A percentile compares a stretch with the other conserved stretches of the same genome.
Conservation (phyloP, 2,888 invertebrate genomes). For the Barypeithes pellucidus region DNA sequence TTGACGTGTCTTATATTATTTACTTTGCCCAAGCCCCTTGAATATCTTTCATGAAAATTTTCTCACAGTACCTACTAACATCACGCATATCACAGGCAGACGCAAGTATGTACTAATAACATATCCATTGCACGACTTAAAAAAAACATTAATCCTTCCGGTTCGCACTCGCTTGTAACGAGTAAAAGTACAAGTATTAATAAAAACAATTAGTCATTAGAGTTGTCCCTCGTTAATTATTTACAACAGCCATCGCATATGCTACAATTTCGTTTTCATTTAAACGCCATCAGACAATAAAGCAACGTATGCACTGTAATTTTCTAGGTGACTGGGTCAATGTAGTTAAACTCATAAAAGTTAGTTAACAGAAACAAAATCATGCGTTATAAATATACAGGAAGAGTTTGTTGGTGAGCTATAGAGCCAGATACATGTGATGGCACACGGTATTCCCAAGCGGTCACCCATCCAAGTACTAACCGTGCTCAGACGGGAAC, state of each 20-base stretch:
- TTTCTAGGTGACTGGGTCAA: constrained; percentile 42
- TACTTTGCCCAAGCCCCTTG: no score
- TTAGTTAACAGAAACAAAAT: neutral
- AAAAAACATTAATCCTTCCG: no score
- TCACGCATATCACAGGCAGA: no score
- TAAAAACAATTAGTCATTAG: neutral
- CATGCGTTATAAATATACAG: neutral
- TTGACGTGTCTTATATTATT: no score
- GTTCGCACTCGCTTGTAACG: neutral
- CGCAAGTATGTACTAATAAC: no score
- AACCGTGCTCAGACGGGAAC: no score
- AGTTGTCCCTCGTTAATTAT: constrained; percentile 1
- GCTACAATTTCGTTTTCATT: constrained; percentile 12
- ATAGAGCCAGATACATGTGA: neutral
- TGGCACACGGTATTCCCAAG: no score
- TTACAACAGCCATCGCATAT: neutral
- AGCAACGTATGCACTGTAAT: constrained; percentile 6
- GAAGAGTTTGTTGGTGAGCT: neutral
- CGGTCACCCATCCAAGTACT: no score
- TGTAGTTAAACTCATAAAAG: constrained; percentile 10
- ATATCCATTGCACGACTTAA: neutral
- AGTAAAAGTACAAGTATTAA: neutral
- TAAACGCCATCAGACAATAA: constrained; percentile 3
- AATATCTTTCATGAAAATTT: no score
- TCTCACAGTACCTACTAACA: no score